Evolutionary conservation across 37 sponge, comb jelly and placozoan genomes (phyloP).

Genomic region (Tethya wilhelma): DNA sequence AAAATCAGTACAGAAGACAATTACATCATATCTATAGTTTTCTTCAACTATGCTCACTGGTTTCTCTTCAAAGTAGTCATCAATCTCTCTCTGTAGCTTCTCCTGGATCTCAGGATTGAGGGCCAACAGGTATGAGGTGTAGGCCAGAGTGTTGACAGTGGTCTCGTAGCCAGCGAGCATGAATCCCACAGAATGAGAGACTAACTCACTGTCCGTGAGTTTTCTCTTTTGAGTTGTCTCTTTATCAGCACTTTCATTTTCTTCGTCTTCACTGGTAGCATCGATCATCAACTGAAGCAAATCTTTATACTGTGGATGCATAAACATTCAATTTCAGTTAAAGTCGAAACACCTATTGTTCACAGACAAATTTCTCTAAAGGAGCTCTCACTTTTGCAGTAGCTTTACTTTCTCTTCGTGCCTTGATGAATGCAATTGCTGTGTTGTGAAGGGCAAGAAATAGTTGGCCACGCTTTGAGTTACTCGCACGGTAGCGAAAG

Average conservation of each 20-base stretch:
- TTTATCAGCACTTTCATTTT: neutral
- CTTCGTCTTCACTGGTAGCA: conserved; percentile 33
- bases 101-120: conserved; percentile 70
- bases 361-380: too few species aligned
- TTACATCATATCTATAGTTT: neutral
- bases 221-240: neutral
- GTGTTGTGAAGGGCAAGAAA: neutral
- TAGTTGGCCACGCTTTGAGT: neutral
- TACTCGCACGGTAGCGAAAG: neutral
- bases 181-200: conserved; percentile 51
- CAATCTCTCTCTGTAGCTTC: conserved; percentile 61
- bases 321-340: neutral
- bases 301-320: conserved; percentile 47
- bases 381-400: conserved; percentile 9
- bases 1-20: too few species aligned
- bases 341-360: neutral
- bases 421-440: conserved; percentile 19
- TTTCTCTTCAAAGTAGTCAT: conserved; percentile 54
- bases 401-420: neutral
- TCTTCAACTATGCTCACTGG: conserved; percentile 49
- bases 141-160: conserved; percentile 69
- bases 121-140: conserved; percentile 72
- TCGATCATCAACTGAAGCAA: conserved; percentile 74
- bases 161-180: conserved; percentile 89
- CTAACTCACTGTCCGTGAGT: conserved; percentile 61